phyloP scores from a whole-genome alignment of 2,797 vertebrate species.

The Gadopsis bispinosus region DNA sequence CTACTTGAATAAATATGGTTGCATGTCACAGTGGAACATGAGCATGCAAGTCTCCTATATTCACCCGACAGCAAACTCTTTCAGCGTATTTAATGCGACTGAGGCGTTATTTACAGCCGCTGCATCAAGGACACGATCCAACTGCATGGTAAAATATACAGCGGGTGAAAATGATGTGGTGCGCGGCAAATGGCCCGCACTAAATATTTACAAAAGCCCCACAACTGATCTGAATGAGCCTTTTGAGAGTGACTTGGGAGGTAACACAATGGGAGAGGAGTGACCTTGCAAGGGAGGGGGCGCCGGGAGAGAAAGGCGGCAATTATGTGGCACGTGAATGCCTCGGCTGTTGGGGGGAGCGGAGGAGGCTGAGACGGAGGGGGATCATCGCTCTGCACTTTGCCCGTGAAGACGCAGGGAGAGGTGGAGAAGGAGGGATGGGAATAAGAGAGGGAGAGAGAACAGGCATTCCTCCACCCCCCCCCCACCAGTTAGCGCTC shows the following conservation, averaged over 20 bases:
- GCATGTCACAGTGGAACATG: background rate
- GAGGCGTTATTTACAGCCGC: slow-evolving; percentile 21
- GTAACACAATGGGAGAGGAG: slow-evolving; percentile 73
- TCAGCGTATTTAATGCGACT: slow-evolving; percentile 28
- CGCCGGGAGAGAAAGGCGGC: slow-evolving; percentile 50
- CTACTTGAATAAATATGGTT: background rate
- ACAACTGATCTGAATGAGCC: slow-evolving; percentile 76
- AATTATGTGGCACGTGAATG: slow-evolving; percentile 74
- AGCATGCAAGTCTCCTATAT: slow-evolving; percentile 15
- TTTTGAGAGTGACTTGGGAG: slow-evolving; percentile 66
- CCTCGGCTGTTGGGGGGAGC: slow-evolving; percentile 59
- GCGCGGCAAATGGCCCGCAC: slow-evolving; percentile 53
- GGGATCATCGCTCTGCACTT: slow-evolving; percentile 47
- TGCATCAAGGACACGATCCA: slow-evolving; percentile 64
- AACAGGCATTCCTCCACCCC: slow-evolving; percentile 22
- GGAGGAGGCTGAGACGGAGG: slow-evolving; percentile 49
- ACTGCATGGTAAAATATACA: slow-evolving; percentile 54
- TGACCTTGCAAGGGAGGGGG: slow-evolving; percentile 71
- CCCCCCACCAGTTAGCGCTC: background rate
- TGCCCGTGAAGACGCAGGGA: slow-evolving; percentile 45
- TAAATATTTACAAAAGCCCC: slow-evolving; percentile 82
- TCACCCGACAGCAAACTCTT: slow-evolving; percentile 9
- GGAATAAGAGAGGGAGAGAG: background rate
- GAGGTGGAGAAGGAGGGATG: slow-evolving; percentile 14
- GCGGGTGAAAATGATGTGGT: slow-evolving; percentile 57